Evolutionary conservation across 2,113 vertebrate genomes (phyloP), one percentile per base, ranked within the genome.

Genomic region (Tachycineta bicolor): DNA sequence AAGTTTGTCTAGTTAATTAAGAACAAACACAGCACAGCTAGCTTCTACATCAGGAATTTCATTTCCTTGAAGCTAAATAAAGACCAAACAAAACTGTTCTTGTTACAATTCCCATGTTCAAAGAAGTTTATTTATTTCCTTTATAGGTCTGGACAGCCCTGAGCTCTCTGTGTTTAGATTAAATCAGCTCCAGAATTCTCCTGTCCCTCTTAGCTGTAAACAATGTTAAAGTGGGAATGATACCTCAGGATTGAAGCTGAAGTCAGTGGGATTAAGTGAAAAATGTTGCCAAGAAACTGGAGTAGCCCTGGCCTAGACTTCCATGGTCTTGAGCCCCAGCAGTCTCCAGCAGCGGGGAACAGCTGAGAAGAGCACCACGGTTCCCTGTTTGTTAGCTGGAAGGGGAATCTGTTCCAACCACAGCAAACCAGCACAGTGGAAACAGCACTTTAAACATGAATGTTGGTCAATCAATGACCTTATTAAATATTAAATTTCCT

Each of bases 61-160:
- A 96, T 92, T 96, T 93, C 93, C 94, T 94, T 64, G 20, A 68
- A 94, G 91, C 77, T 97, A 96, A 95, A 95, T 95, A 87, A 96
- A 94, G 94, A 91, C 89, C 89, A 94, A 95, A 91, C 77, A 87
- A 94, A 94, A 49, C 14, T 0, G 0, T 87, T 81, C 90, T 90
- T 92, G 63, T 92, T 95, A 58, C 79, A 86, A 86, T 92, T 88
- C 62, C 2, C 3, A 90, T 93, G 94, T 95, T 96, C 95, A 97
- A 95, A 97, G 79, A 58, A 92, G 82, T 86, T 93, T 93, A 59
- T 87, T 96, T 95, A 86, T 92, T 96, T 94, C 76, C 92, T 55
- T 97, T 86, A 83, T 92, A 92, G 16, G 21, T 92, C 90, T 95
- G 87, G 90, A 86, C 71, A 92, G 75, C 90, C 95, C 80, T 90